These are phyloP conservation scores for Emydoidea blandingii DNA, from an alignment of 2,797 vertebrate species.

Conservation along the genomic window DNA sequence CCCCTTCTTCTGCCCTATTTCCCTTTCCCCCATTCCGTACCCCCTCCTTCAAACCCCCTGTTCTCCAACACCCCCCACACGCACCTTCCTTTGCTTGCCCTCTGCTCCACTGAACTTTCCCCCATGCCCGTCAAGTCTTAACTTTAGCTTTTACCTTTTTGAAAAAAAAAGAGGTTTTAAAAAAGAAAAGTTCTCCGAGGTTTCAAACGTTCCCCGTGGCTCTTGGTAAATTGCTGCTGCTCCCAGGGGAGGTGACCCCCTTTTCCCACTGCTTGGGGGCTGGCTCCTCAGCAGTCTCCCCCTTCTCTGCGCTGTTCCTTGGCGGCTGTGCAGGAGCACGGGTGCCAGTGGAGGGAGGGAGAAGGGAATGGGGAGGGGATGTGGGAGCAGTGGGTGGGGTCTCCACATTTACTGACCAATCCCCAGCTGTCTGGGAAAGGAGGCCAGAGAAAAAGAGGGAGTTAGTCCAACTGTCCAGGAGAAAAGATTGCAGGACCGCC, in stretches of 20 bases:
- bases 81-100: neutral
- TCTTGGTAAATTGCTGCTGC: neutral
- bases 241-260: neutral
- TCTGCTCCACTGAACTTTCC: neutral
- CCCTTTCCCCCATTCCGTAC: slow-evolving; percentile 43
- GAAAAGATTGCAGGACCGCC: slow-evolving; percentile 73
- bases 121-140: neutral
- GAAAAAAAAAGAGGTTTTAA: neutral
- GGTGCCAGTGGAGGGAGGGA: slow-evolving; percentile 65
- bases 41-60: neutral
- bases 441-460: slow-evolving; percentile 66
- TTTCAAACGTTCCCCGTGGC: neutral
- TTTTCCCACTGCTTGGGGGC: slow-evolving; percentile 34
- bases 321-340: slow-evolving; percentile 5
- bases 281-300: neutral
- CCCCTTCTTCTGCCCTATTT: slow-evolving; percentile 10
- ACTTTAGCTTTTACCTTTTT: slow-evolving; percentile 69
- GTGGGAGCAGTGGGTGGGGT: slow-evolving; percentile 71
- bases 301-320: slow-evolving; percentile 21
- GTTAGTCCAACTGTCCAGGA: slow-evolving; percentile 76
- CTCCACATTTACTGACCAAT: slow-evolving; percentile 12
- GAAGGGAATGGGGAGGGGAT: slow-evolving; percentile 64
- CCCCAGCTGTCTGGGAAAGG: neutral
- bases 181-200: slow-evolving; percentile 25
- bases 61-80: neutral